These are phyloP conservation scores for Aphelenchoides besseyi DNA, from an alignment of 1,140 invertebrate species.

Conservation along the genomic window DNA sequence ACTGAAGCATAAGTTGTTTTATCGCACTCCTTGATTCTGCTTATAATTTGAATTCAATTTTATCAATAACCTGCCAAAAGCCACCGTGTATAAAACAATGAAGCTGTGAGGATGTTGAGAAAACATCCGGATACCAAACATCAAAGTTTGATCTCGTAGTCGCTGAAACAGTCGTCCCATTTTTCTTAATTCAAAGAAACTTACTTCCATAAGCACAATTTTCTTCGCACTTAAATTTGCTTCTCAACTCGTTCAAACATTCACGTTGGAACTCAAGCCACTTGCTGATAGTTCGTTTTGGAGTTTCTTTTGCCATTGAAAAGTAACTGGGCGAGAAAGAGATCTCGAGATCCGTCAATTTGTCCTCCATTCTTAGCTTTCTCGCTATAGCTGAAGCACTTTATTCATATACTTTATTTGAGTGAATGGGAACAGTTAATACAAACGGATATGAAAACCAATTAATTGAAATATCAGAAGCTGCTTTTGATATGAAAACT, in stretches of 20 bases:
- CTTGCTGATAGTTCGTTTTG: not conserved
- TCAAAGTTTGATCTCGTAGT: not conserved
- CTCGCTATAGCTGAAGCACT: not conserved
- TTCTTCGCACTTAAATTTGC: not conserved
- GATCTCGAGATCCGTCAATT: not conserved
- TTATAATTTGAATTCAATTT: too few species aligned
- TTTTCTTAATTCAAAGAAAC: not conserved
- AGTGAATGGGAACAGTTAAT: not conserved
- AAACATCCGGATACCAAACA: not conserved
- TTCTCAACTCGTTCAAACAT: not conserved
- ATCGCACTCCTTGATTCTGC: too few species aligned
- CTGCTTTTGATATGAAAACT: not conserved
- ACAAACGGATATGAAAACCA: not conserved
- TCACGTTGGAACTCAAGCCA: not conserved
- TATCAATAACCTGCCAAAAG: too few species aligned
- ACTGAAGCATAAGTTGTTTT: not conserved
- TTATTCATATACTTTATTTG: not conserved
- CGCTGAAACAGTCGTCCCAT: not conserved
- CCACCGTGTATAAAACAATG: not conserved
- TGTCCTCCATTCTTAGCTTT: not conserved
- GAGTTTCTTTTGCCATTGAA: not conserved
- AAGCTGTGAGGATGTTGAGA: not conserved
- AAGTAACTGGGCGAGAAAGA: not conserved
- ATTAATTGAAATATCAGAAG: not conserved
- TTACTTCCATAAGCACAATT: not conserved